Conservation (phyloP, 2,113 vertebrate genomes). For the Eira barbara region DNA sequence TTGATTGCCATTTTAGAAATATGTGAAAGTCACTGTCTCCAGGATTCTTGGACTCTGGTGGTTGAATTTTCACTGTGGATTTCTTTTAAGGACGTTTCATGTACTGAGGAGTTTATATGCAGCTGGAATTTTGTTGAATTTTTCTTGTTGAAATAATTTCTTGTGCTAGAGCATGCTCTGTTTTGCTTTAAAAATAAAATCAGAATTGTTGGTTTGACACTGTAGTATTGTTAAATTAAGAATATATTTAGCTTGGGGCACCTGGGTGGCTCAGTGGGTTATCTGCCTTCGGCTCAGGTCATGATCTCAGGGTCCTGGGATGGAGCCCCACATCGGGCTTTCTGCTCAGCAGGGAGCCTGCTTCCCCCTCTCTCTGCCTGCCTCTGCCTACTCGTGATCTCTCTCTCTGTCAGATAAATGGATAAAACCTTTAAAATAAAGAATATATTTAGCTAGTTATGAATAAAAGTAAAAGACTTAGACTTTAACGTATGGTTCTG, state of each 20-base stretch:
- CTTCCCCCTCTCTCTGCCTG: too few relatives aligned
- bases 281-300: too few relatives aligned
- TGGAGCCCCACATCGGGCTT: too few relatives aligned
- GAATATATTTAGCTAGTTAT: background rate
- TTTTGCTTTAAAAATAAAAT: background rate
- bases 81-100: background rate
- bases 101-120: background rate
- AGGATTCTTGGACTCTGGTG: background rate
- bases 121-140: background rate
- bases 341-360: too few relatives aligned
- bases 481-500: background rate
- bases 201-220: background rate
- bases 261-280: too few relatives aligned
- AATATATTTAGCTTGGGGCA: background rate
- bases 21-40: background rate
- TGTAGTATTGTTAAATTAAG: background rate
- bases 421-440: background rate
- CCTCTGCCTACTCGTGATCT: too few relatives aligned
- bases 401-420: too few relatives aligned
- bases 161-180: background rate
- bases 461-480: background rate
- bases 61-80: background rate
- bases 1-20: background rate
- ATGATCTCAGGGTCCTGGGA: too few relatives aligned
- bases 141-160: background rate